phyloP scores from a whole-genome alignment of 1,140 invertebrate genomes.

The Cyclina sinensis region DNA sequence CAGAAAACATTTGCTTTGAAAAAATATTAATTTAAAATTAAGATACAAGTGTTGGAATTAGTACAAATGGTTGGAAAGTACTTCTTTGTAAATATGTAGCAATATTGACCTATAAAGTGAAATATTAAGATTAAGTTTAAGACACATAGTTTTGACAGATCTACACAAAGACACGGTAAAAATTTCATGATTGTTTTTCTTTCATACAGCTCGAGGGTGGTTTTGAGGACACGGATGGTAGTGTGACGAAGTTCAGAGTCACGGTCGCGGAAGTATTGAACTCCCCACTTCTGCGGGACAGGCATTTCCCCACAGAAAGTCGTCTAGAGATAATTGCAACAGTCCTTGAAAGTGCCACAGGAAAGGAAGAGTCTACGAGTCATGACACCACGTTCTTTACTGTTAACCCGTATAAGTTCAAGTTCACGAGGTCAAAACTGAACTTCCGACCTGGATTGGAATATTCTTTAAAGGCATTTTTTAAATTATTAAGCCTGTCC shows the following conservation, averaged over 20 bases:
- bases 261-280: not conserved
- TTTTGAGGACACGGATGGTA: not conserved
- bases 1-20: no score
- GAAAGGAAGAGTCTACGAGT: conserved; percentile 6
- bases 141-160: no score
- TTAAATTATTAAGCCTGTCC: no score
- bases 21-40: no score
- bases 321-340: conserved; percentile 16
- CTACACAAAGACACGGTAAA: no score
- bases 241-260: not conserved
- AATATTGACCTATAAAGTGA: no score
- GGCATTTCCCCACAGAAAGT: not conserved
- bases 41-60: no score
- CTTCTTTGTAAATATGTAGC: no score
- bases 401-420: not conserved
- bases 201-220: not conserved
- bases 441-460: conserved; percentile 15
- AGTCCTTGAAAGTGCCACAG: conserved; percentile 14
- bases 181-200: no score
- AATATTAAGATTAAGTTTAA: no score
- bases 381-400: conserved; percentile 3
- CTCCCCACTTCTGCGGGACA: not conserved
- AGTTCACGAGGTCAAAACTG: conserved; percentile 8
- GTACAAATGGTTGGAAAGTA: no score
- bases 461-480: conserved; percentile 15